Percentiles rank a stretch among this genome's conserved stretches.
phyloP scores from a whole-genome alignment of 2,888 invertebrate genomes.

The Trichogramma evanescens region DNA sequence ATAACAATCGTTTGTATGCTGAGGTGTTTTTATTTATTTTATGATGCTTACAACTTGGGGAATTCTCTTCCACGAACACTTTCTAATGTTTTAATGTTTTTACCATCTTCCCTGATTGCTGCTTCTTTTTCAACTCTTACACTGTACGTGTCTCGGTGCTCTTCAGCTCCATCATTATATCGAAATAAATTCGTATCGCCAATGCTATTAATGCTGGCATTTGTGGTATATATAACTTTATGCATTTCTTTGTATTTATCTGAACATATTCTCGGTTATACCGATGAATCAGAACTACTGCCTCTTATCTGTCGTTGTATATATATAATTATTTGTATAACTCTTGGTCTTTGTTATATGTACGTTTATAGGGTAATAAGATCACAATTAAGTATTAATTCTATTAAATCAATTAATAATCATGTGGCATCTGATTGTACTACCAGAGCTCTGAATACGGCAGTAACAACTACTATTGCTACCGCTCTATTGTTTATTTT shows the following conservation, averaged over 20 bases:
- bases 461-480: conserved; percentile 82
- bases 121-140: conserved; percentile 86
- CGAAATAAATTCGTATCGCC: conserved; percentile 66
- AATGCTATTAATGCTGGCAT: conserved; percentile 69
- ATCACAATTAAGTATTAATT: conserved; percentile 61
- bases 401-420: conserved; percentile 46
- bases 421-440: conserved; percentile 63
- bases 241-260: conserved; percentile 75
- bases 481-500: conserved; percentile 78
- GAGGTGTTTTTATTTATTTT: conserved; percentile 79
- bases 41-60: conserved; percentile 87
- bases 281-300: conserved; percentile 53
- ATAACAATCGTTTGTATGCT: conserved; percentile 75
- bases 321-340: conserved; percentile 77
- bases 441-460: conserved; percentile 63
- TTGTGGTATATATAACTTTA: conserved; percentile 69
- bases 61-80: conserved; percentile 68
- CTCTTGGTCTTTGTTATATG: conserved; percentile 76
- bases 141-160: conserved; percentile 74
- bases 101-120: conserved; percentile 79
- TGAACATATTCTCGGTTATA: conserved; percentile 37
- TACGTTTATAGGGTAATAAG: conserved; percentile 76
- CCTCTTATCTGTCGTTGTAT: conserved; percentile 77
- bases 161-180: conserved; percentile 63
- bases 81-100: conserved; percentile 74